A percentile compares a stretch with the other conserved stretches of the same genome.
These are phyloP conservation scores for Chaetodon trifascialis DNA, from an alignment of 2,113 vertebrate species.

Conservation along the genomic window DNA sequence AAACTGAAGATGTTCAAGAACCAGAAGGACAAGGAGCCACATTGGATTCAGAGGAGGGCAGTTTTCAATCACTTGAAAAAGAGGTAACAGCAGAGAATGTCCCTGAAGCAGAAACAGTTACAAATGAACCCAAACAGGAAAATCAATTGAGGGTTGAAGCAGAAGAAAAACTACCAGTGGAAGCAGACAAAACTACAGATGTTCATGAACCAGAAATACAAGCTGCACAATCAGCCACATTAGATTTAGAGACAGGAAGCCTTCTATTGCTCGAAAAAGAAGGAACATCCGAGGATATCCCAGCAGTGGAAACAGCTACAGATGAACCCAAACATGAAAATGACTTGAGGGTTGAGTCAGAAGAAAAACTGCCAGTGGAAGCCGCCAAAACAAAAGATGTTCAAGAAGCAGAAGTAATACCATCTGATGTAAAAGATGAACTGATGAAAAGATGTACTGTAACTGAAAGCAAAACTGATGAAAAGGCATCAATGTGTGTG, in stretches of 20 bases:
- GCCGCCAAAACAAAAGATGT: neutral
- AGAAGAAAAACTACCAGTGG: neutral
- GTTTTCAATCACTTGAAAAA: constrained; percentile 16
- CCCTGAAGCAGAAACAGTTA: neutral
- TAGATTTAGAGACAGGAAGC: neutral
- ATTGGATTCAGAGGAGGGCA: constrained; percentile 23
- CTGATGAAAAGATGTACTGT: neutral
- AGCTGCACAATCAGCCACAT: neutral
- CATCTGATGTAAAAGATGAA: constrained; percentile 12
- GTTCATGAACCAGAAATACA: constrained; percentile 8
- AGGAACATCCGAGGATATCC: constrained; percentile 1
- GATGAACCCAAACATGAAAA: neutral
- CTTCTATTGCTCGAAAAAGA: constrained; percentile 1
- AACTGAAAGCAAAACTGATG: constrained; percentile 6
- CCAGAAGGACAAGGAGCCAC: constrained; percentile 19
- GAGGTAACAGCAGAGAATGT: constrained; percentile 31
- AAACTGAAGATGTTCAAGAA: neutral
- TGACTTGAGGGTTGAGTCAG: neutral
- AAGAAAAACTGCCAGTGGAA: constrained; percentile 8
- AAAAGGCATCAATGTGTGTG: neutral
- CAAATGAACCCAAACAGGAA: constrained; percentile 34
- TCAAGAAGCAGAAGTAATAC: constrained; percentile 4
- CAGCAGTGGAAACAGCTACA: constrained; percentile 11
- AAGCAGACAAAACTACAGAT: neutral
- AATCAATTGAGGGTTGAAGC: constrained; percentile 28